Evolutionary conservation across 2,888 invertebrate genomes (phyloP), one percentile per base, ranked within the genome.

Genomic region (Corythucha ciliata): DNA sequence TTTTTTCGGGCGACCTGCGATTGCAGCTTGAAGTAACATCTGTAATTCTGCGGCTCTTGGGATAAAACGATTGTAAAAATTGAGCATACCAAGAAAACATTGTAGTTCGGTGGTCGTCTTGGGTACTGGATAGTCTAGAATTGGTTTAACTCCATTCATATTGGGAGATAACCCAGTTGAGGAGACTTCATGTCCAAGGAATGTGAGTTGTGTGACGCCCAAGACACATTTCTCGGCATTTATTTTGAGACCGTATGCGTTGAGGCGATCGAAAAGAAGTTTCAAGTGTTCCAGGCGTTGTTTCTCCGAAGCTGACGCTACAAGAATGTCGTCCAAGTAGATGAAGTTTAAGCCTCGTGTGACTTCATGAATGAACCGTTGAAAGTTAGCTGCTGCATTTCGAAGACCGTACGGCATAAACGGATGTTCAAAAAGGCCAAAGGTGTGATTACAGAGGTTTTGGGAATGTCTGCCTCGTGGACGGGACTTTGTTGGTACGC

Each of bases 51-150:
- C 66, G 2, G 67, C 64, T 3, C 63, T 25, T 2, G 65, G 65
- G 1, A 69, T 56, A 54, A 63, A 68, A 4, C 64, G 48, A 3
- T 68, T 49, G 33, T 67, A 67, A 58, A 65, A 67, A 53, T 66
- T 68, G 0, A 66, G 12, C 63, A 66, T 65, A 1, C 66, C 66
- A 1, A 68, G 39, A 53, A 66, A 67, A 4, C 59, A 52, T 4
- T 62, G 18, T 3, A 45, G 21, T 10, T 33, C 33, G 2, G 14
- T 10, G n/a, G 33, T 2, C 6, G 52, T 33, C 3, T 6, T 20
- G 2, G 45, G 45, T 21, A 33, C 12, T 2, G 36, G 36, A 29
- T 45, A 53, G 10, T 49, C 44, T 4, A 21, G 32, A 12, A 56
- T 33, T 3, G 49, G 39, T 47, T 39, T 21, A 24, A 58, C 51